phyloP scores from a whole-genome alignment of 2,888 invertebrate species.

The Gonocerus acuteangulatus region DNA sequence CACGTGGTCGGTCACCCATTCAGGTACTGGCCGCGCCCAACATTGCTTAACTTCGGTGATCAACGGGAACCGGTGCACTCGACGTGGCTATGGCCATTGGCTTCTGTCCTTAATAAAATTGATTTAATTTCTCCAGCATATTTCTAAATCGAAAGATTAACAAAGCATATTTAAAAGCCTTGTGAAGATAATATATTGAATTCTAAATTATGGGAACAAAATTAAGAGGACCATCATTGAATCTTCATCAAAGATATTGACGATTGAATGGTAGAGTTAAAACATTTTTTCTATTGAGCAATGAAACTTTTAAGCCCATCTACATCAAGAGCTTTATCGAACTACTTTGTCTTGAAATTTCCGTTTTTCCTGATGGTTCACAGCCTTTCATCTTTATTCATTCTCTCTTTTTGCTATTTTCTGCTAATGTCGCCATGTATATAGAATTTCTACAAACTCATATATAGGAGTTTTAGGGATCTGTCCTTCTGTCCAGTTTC shows the following conservation, averaged over 20 bases:
- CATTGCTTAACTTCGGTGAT: too few species aligned
- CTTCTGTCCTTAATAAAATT: too few species aligned
- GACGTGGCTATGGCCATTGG: too few species aligned
- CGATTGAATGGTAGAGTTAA: constrained; percentile 5
- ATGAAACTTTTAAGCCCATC: constrained; percentile 30
- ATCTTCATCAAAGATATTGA: constrained; percentile 1
- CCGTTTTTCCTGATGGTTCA: constrained; percentile 11
- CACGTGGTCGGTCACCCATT: too few species aligned
- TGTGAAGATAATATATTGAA: constrained; percentile 11
- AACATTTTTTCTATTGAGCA: constrained; percentile 1
- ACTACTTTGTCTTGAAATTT: background rate
- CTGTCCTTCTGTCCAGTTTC: too few species aligned
- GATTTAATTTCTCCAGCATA: too few species aligned
- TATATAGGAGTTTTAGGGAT: background rate
- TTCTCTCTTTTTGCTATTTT: constrained; percentile 2
- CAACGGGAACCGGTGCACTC: too few species aligned
- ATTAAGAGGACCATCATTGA: constrained; percentile 28
- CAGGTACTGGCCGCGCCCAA: too few species aligned
- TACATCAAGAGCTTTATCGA: constrained; percentile 17
- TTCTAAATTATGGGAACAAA: constrained; percentile 32
- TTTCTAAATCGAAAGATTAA: too few species aligned
- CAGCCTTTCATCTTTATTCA: constrained; percentile 15
- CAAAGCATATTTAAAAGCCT: too few species aligned
- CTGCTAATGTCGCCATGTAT: constrained; percentile 8
- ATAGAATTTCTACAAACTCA: background rate